Evolutionary conservation across 2,113 vertebrate genomes (phyloP).

Genomic region (Eira barbara): DNA sequence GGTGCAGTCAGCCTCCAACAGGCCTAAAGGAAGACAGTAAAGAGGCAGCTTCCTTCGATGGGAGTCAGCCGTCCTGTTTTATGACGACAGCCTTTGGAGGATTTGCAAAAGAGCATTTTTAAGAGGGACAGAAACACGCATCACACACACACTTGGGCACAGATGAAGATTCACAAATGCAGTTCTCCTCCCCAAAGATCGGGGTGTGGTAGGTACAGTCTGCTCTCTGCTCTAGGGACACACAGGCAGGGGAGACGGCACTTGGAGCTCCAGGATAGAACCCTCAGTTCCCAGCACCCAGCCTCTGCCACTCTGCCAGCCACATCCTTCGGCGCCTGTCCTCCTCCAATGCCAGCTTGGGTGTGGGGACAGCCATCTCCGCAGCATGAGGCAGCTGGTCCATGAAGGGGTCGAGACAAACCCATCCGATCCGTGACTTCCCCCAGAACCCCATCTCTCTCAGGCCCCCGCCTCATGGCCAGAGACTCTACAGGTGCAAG

Average conservation of each 20-base stretch:
- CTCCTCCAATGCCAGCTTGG: neutral
- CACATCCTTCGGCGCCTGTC: neutral
- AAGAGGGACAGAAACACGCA: neutral
- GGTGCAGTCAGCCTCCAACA: too few species aligned
- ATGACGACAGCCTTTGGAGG: neutral
- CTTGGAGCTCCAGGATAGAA: slow-evolving; percentile 7
- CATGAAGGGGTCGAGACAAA: neutral
- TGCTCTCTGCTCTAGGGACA: neutral
- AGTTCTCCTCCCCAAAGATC: accelerated
- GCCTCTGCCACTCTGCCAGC: too few species aligned
- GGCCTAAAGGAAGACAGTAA: neutral
- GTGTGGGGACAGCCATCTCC: neutral
- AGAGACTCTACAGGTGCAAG: accelerated
- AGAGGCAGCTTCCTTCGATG: neutral
- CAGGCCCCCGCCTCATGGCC: neutral
- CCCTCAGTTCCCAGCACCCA: slow-evolving; percentile 56
- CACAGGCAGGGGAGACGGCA: neutral
- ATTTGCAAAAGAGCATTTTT: neutral
- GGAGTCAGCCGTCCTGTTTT: neutral
- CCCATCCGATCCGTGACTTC: slow-evolving; percentile 33
- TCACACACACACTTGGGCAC: neutral
- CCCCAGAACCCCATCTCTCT: neutral
- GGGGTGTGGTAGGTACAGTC: accelerated
- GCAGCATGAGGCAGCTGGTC: neutral
- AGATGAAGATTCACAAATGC: neutral